A percentile compares a stretch with the other conserved stretches of the same genome.
Conservation (phyloP, 1,140 invertebrate species). For the Phocides pigmalion region DNA sequence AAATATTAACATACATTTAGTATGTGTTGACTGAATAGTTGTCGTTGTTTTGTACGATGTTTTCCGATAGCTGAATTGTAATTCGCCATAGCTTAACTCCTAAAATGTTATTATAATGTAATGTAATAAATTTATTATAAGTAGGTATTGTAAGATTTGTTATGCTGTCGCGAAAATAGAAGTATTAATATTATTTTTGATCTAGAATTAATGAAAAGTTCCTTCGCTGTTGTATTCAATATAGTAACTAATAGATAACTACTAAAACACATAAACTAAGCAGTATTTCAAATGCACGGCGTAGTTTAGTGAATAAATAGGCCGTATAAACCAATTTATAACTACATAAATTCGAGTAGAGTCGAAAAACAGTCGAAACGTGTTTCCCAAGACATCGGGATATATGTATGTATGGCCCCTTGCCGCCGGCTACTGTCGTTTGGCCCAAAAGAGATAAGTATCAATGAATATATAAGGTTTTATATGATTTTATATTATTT, state of each 20-base stretch:
- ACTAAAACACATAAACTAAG: not conserved
- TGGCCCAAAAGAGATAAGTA: too few species aligned
- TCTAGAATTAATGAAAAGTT: conserved; percentile 18
- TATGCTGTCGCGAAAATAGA: conserved; percentile 11
- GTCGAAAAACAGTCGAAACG: too few species aligned
- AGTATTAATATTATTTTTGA: conserved; percentile 1
- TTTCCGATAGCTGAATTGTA: conserved; percentile 18
- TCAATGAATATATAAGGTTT: too few species aligned
- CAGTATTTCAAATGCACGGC: not conserved
- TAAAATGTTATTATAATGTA: conserved; percentile 18
- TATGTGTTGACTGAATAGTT: conserved; percentile 34
- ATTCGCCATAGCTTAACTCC: conserved; percentile 25
- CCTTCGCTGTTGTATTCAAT: conserved; percentile 21
- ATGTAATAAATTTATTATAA: conserved; percentile 14
- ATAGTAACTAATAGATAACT: not conserved
- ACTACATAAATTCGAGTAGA: too few species aligned
- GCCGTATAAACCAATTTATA: too few species aligned
- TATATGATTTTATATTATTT: too few species aligned
- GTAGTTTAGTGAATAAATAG: not conserved
- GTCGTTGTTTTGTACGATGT: conserved; percentile 29
- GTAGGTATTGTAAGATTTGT: conserved; percentile 11
- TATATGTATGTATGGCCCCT: too few species aligned
- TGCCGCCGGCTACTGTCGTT: too few species aligned
- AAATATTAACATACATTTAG: conserved; percentile 12
- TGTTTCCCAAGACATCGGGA: too few species aligned